Evolutionary conservation across 2,888 invertebrate species (phyloP), one percentile per base, ranked within the genome.

Genomic region (Dorcus hopei): DNA sequence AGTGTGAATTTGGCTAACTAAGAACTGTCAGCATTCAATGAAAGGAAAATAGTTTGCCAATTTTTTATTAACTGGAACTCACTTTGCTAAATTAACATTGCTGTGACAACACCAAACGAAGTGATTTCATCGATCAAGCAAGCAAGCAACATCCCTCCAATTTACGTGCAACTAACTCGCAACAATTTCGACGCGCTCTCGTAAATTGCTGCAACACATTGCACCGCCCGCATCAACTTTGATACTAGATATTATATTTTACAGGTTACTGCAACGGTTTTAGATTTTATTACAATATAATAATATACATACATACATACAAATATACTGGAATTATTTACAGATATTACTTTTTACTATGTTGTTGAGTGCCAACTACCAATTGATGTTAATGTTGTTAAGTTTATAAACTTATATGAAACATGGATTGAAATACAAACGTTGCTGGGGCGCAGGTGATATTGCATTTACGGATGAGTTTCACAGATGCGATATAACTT

Each of bases 351-450:
- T 65, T 65, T 61, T 58, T 57, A 64, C 57, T 62, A 68, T 69
- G 67, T 71, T 72, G 72, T 71, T 74, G 76, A 78, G 78, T 78
- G 78, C 78, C 78, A 78, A 78, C 75, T 76, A 76, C 76, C 74
- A 72, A 70, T 68, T 67, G 61, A 72, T 72, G 70, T 65, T 63
- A 57, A 50, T 43, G 62, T 63, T 63, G 71, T 73, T 72, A 74
- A 70, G 69, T 72, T 70, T 60, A 3, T 7, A 33, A 47, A 54
- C 47, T 54, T 54, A 54, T 52, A 43, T 41, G 43, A 52, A 52
- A 23, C 33, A 41, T 43, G 43, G 19, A 45, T 19, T 38, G 38
- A 52, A 43, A 40, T 26, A 52, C 38, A 23, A 26, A 47, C 39
- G 39, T 58, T 33, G 26, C 26, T 58, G 16, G 39, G 14, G 5